Conservation (phyloP, 2,113 vertebrate genomes). For the Boleophthalmus pectinirostris region DNA sequence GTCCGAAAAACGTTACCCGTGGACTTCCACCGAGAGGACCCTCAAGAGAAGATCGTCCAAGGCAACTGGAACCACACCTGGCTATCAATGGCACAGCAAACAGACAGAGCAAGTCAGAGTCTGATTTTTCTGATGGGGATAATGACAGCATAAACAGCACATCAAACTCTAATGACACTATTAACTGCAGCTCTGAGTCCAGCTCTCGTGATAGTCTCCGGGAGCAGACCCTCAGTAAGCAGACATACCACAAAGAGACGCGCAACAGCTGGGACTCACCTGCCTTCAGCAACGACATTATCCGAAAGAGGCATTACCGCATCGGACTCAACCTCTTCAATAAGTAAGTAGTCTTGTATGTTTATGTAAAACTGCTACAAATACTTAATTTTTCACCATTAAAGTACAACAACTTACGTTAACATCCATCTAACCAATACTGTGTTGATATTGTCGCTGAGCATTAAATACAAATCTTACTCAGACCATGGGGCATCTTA, state of each 20-base stretch:
- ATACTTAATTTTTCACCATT: neutral
- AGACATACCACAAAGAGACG: slow-evolving; percentile 97
- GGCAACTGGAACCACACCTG: slow-evolving; percentile 88
- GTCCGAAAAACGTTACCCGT: slow-evolving; percentile 87
- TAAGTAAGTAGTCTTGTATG: slow-evolving; percentile 85
- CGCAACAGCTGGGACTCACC: slow-evolving; percentile 98
- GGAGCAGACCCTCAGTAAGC: slow-evolving; percentile 95
- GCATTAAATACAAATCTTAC: neutral
- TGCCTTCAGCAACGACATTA: slow-evolving; percentile 95
- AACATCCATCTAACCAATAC: neutral
- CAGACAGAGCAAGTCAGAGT: slow-evolving; percentile 95
- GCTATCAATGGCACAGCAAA: slow-evolving; percentile 92
- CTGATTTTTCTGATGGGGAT: slow-evolving; percentile 94
- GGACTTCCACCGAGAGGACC: slow-evolving; percentile 81
- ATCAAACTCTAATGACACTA: slow-evolving; percentile 97
- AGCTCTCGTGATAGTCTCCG: slow-evolving; percentile 93
- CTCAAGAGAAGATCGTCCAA: slow-evolving; percentile 83
- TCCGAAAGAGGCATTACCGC: slow-evolving; percentile 95
- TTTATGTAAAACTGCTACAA: neutral
- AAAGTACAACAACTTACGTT: neutral
- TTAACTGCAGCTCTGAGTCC: slow-evolving; percentile 97
- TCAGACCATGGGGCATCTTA: neutral
- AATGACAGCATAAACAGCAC: slow-evolving; percentile 98
- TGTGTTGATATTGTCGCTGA: neutral
- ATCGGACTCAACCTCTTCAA: slow-evolving; percentile 98